Percentiles rank a stretch among this genome's conserved stretches.
Conservation (phyloP, 2,797 vertebrate genomes). For the Pterois miles region DNA sequence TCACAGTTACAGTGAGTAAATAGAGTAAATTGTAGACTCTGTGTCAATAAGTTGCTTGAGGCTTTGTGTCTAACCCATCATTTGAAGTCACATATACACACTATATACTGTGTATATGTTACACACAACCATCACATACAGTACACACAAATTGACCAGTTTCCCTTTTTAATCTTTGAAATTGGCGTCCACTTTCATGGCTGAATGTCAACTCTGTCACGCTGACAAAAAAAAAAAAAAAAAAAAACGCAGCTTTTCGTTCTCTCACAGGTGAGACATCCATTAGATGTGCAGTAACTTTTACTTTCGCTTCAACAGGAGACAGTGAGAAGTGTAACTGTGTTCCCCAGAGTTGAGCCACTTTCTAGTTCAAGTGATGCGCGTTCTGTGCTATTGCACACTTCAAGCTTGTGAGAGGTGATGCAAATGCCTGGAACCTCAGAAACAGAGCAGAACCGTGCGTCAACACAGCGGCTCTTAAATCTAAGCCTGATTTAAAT, state of each 20-base stretch:
- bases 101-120: fast-evolving
- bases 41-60: conserved; percentile 27
- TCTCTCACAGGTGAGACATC: conserved; percentile 32
- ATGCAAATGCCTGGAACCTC: conserved; percentile 12
- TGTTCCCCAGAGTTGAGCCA: neutral
- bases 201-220: conserved; percentile 42
- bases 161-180: conserved; percentile 42
- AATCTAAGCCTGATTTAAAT: neutral
- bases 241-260: neutral
- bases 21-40: conserved; percentile 14
- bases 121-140: neutral
- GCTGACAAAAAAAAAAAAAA: conserved; percentile 24
- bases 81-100: conserved; percentile 33
- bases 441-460: neutral
- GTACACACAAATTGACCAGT: conserved; percentile 20
- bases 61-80: conserved; percentile 27
- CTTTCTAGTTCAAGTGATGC: conserved; percentile 45
- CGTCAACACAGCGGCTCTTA: neutral
- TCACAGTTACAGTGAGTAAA: conserved; percentile 22
- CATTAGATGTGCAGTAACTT: conserved; percentile 34
- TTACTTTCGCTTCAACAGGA: conserved; percentile 26
- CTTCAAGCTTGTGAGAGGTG: conserved; percentile 31
- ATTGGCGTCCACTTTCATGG: conserved; percentile 45
- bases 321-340: conserved; percentile 16
- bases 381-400: conserved; percentile 32